Evolutionary conservation across 1,140 invertebrate genomes (phyloP), one percentile per base, ranked within the genome.

Genomic region (Tetraneura akinire): DNA sequence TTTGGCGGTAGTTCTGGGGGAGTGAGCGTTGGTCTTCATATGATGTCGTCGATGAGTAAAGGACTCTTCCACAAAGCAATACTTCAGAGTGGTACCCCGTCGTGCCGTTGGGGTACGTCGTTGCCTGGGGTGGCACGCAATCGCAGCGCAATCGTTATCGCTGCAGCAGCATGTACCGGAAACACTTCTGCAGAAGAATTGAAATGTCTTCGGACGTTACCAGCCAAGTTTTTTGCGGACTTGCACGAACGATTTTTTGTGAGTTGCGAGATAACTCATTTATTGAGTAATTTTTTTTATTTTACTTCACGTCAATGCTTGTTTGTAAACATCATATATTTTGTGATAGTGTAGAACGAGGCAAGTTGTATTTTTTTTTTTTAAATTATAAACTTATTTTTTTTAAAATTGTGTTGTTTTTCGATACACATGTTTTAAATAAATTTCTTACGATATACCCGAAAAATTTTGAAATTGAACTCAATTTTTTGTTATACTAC

Each of bases 1-100:
- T 81, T 88, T 1, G 93, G 93, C 8, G 90, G 91, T 83, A 91
- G 91, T 80, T 91, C 91, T 10, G 93, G 93, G 0, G 89, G 88
- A 0, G 88, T 88, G 81, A 90, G 90, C 76, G 89, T 90, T 1
- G 86, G 89, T 60, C 84, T 92, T 55, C 92, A 92, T 83, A 87
- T 92, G 87, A 84, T 93, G 0, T 93, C 91, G 5, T 68, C 68
- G 10, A 29, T 74, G 53, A 42, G 68, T 37, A 82, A 70, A 80
- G 81, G 84, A 23, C 81, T 85, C 11, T 86, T 86, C 71, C 84
- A 86, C 26, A 82, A 83, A 64, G 86, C 84, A 0, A 86, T 87
- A 47, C 74, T 82, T 4, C 84, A 86, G 85, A 91, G 90, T 84
- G 92, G 91, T 5, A 87, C 90, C n/a, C 90, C 91, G 26, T 83